Percentiles rank a stretch among this genome's conserved stretches.
phyloP scores from a whole-genome alignment of 2,113 vertebrate genomes.

The Rhea americana region DNA sequence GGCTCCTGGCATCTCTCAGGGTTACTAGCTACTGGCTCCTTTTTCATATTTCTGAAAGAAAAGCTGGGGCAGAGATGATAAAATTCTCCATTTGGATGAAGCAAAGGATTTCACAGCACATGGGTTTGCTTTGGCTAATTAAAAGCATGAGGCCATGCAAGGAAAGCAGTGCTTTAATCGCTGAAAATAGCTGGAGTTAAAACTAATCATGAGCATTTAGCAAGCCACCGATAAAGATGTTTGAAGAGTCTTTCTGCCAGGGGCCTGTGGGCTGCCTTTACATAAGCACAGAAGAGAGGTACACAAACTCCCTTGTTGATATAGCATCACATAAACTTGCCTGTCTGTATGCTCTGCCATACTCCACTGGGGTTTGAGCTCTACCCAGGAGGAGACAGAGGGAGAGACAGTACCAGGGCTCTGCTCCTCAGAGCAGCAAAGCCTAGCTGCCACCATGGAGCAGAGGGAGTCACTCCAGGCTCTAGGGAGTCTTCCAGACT shows the following conservation, averaged over 20 bases:
- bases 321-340: background rate
- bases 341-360: background rate
- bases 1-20: background rate
- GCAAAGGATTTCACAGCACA: slow-evolving; percentile 35
- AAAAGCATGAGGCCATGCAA: slow-evolving; percentile 16
- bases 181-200: slow-evolving; percentile 62
- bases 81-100: slow-evolving; percentile 22
- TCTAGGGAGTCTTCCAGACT: background rate
- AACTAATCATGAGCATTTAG: slow-evolving; percentile 39
- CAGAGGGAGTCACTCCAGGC: background rate
- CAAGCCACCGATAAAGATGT: background rate
- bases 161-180: slow-evolving; percentile 27
- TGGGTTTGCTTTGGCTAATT: slow-evolving; percentile 53
- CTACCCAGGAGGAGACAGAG: background rate
- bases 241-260: slow-evolving; percentile 19
- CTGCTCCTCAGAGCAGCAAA: background rate
- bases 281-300: background rate
- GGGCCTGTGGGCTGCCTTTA: background rate
- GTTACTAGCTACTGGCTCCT: slow-evolving; percentile 5
- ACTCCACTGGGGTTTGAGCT: background rate
- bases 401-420: background rate
- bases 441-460: background rate
- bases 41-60: background rate
- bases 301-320: background rate
- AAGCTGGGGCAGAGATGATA: background rate